Conservation (phyloP, 2,797 vertebrate genomes). For the Melanitta fusca region DNA sequence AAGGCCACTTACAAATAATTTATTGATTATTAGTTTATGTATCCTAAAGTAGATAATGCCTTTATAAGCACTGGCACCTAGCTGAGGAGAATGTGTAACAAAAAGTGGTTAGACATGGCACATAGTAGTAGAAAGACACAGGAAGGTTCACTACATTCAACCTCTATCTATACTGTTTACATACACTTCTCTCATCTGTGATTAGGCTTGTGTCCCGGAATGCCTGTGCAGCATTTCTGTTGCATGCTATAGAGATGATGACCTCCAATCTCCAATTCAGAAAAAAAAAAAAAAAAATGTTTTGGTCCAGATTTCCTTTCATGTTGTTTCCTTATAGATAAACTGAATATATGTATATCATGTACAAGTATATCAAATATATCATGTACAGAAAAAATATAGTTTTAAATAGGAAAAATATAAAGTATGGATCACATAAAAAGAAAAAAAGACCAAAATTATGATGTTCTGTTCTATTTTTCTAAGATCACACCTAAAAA, state of each 20-base stretch:
- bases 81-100: background rate
- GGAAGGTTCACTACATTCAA: background rate
- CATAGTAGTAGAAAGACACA: background rate
- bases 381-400: background rate
- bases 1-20: background rate
- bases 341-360: background rate
- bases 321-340: background rate
- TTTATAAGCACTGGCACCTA: background rate
- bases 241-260: background rate
- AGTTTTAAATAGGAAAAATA: background rate
- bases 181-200: background rate
- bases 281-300: background rate
- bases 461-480: background rate
- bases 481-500: background rate
- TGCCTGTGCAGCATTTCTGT: background rate
- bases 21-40: background rate
- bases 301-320: background rate
- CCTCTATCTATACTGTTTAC: background rate
- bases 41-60: background rate
- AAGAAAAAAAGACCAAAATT: background rate
- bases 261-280: rapidly evolving
- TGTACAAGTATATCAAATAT: too few relatives aligned
- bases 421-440: background rate
- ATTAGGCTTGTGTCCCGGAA: background rate
- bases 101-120: background rate